These are phyloP conservation scores for Dusona sp. DNA, from an alignment of 2,888 invertebrate species.

Conservation along the genomic window DNA sequence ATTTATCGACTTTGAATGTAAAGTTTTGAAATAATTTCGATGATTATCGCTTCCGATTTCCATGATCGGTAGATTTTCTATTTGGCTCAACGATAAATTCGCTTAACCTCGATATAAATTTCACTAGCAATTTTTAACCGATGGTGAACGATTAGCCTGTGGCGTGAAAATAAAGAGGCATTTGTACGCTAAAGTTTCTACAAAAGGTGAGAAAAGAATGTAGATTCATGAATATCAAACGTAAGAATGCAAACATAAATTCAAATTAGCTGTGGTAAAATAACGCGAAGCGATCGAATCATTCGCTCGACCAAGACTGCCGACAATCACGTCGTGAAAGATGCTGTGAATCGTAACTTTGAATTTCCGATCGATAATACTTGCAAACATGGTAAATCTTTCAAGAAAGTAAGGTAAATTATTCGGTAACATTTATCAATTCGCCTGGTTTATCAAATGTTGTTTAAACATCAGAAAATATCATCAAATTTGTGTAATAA, in stretches of 20 bases:
- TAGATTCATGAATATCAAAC: slow-evolving; percentile 73
- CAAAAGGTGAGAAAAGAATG: slow-evolving; percentile 41
- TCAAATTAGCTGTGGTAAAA: slow-evolving; percentile 83
- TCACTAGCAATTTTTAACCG: background rate
- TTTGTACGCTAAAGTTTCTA: slow-evolving; percentile 27
- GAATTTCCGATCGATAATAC: slow-evolving; percentile 71
- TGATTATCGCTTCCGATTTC: background rate
- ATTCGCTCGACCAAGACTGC: slow-evolving; percentile 38
- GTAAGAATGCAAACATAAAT: slow-evolving; percentile 83
- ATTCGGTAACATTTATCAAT: background rate
- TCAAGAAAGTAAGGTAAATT: background rate
- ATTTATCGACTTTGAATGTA: background rate
- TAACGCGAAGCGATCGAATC: slow-evolving; percentile 71
- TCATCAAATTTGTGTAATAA: background rate
- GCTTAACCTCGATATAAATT: slow-evolving; percentile 9
- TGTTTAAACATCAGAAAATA: background rate
- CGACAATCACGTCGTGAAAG: slow-evolving; percentile 50
- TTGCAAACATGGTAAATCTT: slow-evolving; percentile 6
- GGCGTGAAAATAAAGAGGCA: slow-evolving; percentile 4
- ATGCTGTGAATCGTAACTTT: slow-evolving; percentile 74
- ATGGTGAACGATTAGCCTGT: slow-evolving; percentile 24
- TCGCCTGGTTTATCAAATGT: background rate
- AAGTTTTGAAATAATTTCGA: background rate
- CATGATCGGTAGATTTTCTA: background rate
- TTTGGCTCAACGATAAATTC: background rate